Evolutionary conservation across 2,797 vertebrate species (phyloP), one percentile per base, ranked within the genome.

Genomic region (Nyctalus aviator): DNA sequence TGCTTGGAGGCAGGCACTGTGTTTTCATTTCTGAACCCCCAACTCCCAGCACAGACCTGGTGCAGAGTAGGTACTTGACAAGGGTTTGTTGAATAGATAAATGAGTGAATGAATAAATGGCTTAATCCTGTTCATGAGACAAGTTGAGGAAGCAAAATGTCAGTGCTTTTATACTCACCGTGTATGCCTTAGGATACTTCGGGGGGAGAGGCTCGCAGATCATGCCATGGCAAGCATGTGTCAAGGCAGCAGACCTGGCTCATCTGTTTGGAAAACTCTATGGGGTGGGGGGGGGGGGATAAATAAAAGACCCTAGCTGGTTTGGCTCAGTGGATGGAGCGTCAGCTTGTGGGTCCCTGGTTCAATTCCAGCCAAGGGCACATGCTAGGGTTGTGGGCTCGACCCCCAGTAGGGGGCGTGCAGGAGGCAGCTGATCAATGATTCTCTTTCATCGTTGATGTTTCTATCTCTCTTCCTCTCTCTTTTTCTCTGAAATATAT

Each of bases 231-330:
- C 50, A 62, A 32, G 37, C 41, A 62, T 14, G 59, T 62, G 23
- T 53, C 23, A 6, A 3, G 1, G 14, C 55, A 59, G 72, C 72
- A 84, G 76, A 25, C n/a, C 44, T 2, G 12, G 55, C 32, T 71
- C 66, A 15, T 57, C 41, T 35, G 77, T 71, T 64, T 59, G 46
- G 69, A 69, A 75, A 59, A 41, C 62, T 30, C n/a, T 9, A 0
- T 2, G 11, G 5, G 23, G 55, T 0, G 9, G 9, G 23, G 21
- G 13, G 0, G 5, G 11, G 5, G 5, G 27, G 59, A 62, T 62
- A 62, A 62, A 30, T 15, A 62, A 62, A 62, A 62, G 27, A 12
- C 27, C 59, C 59, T 15, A 62, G 59, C 27, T 62, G 59, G 59
- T 30, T 62, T 62, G 27, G 59, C 59, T 30, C 59, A 62, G 27